Evolutionary conservation across 2,888 invertebrate genomes (phyloP).

Genomic region (Epinotia demarniana): DNA sequence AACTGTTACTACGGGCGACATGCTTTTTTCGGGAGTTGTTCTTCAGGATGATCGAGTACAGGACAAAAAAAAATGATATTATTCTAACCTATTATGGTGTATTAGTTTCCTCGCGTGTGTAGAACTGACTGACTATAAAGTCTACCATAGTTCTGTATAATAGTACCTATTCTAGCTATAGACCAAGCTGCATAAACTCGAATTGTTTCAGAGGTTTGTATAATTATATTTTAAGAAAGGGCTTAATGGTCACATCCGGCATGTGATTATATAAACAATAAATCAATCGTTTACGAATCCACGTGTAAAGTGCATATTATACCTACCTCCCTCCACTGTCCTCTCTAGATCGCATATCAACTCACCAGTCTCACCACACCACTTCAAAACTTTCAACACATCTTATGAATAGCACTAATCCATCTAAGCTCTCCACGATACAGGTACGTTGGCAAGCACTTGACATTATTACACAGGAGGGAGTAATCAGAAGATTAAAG

Average conservation of each 20-base stretch:
- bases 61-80: too few relatives aligned
- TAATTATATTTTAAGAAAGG: neutral
- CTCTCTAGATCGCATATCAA: neutral
- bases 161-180: neutral
- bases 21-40: too few relatives aligned
- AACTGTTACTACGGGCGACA: too few relatives aligned
- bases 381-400: slow-evolving; percentile 3
- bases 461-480: slow-evolving; percentile 24
- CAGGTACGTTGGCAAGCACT: slow-evolving; percentile 24
- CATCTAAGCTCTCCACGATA: neutral
- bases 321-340: neutral
- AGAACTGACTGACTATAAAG: too few relatives aligned
- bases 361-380: neutral
- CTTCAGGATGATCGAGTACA: too few relatives aligned
- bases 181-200: neutral
- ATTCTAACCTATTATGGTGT: too few relatives aligned
- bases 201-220: neutral
- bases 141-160: too few relatives aligned
- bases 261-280: too few relatives aligned
- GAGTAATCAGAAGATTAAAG: slow-evolving; percentile 77
- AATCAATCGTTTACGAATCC: neutral
- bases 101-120: too few relatives aligned
- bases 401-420: slow-evolving; percentile 12
- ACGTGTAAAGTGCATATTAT: neutral
- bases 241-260: neutral